A percentile compares a stretch with the other conserved stretches of the same genome.
These are phyloP conservation scores for Pteronura brasiliensis DNA, from an alignment of 2,113 vertebrate species.

Conservation along the genomic window DNA sequence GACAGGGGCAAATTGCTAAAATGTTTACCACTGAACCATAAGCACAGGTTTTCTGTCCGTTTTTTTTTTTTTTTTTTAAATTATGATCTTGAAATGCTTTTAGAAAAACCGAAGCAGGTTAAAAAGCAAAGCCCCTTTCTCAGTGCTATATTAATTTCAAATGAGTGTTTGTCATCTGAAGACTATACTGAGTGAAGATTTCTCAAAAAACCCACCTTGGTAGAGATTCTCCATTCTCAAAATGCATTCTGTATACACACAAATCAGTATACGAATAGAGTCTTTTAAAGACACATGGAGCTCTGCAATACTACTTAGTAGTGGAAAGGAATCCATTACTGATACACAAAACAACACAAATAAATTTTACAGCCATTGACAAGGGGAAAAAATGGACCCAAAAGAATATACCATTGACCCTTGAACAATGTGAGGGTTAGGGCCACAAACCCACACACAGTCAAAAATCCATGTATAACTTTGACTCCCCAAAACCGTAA, in stretches of 20 bases:
- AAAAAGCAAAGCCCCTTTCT: not conserved
- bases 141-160: not conserved
- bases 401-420: not conserved
- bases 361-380: not conserved
- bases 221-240: not conserved
- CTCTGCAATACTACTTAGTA: not conserved
- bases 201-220: not conserved
- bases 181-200: not conserved
- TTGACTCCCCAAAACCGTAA: not conserved
- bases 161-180: not conserved
- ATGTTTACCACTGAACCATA: slow-evolving; percentile 6
- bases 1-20: slow-evolving; percentile 71
- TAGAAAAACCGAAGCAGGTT: not conserved
- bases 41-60: not conserved
- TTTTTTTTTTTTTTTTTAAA: not conserved
- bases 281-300: not conserved
- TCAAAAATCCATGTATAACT: not conserved
- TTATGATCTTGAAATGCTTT: not conserved
- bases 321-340: not conserved
- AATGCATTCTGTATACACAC: not conserved
- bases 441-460: not conserved
- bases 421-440: not conserved
- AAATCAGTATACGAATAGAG: not conserved
- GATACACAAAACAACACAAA: not conserved
- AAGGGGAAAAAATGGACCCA: not conserved